Base-by-base conservation (phyloP, 2,797 vertebrate genomes). In the Hoplostethus atlanticus region DNA sequence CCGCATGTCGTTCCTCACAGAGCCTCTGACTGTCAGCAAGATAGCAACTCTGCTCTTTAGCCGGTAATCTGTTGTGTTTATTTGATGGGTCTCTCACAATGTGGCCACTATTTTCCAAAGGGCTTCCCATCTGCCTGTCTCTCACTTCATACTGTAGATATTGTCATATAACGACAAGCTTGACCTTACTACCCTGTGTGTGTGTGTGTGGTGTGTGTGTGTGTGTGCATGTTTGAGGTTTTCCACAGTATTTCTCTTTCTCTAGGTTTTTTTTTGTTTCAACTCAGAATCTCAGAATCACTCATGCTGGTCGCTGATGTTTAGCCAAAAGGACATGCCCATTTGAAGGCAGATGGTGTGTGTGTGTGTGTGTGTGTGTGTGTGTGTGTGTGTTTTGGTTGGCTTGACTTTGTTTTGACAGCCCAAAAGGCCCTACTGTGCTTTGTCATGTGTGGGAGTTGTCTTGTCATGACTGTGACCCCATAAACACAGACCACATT, bases 381-480 rank as follows among this genome's bases (percentile, higher is more conserved):
- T 47, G 31, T 61, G 80, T 53, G 40, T 75, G 64, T 71, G 63
- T 91, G 89, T 91, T 90, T 90, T 84, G 17, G 2, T 89, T 91
- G 88, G 86, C 84, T 74, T 77, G 76, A 73, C 68, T 85, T 87
- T 92, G 81, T 90, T 92, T 92, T 86, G 75, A 90, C 85, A 92
- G 89, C 71, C 83, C 86, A 66, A 56, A 81, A 79, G 64, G 64
- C 80, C 86, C 86, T 88, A 85, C 84, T 90, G 87, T 88, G 91
- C 81, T 86, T 85, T 92, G 88, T 91, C 83, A 81, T 77, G 78
- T 81, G 83, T 88, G 86, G 88, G 88, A 83, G 90, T 86, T 68
- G 78, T 68, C 79, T 73, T 85, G 82, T 90, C 81, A 81, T 5
- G 60, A 77, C 48, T 63, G 52, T 79, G 81, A 89, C 84, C 78